phyloP scores from a whole-genome alignment of 53 echinoderm and acorn worm genomes.

The Paracentrotus lividus region DNA sequence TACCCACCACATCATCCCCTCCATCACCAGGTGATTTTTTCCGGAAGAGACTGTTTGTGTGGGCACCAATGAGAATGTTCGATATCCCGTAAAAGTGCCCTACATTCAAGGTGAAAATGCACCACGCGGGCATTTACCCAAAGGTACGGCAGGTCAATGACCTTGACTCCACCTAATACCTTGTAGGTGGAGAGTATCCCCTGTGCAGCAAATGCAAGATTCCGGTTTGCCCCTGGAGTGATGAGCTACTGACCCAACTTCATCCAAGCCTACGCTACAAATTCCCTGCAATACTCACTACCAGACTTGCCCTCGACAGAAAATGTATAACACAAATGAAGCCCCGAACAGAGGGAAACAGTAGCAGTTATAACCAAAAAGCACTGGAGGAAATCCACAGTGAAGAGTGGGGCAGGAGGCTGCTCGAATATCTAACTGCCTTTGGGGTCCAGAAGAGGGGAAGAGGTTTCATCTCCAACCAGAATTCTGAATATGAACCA shows the following conservation, averaged over 20 bases:
- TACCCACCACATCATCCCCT: neutral
- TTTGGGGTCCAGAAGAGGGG: constrained; percentile 65
- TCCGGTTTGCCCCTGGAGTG: constrained; percentile 71
- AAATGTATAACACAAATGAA: constrained; percentile 74
- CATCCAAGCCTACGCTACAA: constrained; percentile 57
- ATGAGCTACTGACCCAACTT: constrained; percentile 62
- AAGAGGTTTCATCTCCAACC: neutral
- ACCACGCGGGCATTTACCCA: constrained; percentile 75
- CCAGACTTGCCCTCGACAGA: constrained; percentile 70
- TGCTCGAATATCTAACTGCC: constrained; percentile 63
- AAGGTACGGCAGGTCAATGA: constrained; percentile 70
- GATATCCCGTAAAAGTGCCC: constrained; percentile 68
- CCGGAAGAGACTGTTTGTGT: constrained; percentile 45
- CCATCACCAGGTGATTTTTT: constrained; percentile 52
- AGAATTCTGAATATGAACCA: constrained; percentile 26
- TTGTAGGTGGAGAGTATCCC: constrained; percentile 72
- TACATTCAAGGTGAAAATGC: constrained; percentile 49
- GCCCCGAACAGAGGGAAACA: constrained; percentile 70
- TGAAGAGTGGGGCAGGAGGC: constrained; percentile 75
- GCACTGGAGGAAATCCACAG: constrained; percentile 74
- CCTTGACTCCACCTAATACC: constrained; percentile 64
- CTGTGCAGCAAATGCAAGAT: constrained; percentile 62
- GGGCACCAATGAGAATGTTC: constrained; percentile 62
- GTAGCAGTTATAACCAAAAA: constrained; percentile 67
- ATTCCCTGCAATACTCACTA: constrained; percentile 68